Base-by-base conservation (phyloP, 2,888 invertebrate genomes). In the Pecten maximus region DNA sequence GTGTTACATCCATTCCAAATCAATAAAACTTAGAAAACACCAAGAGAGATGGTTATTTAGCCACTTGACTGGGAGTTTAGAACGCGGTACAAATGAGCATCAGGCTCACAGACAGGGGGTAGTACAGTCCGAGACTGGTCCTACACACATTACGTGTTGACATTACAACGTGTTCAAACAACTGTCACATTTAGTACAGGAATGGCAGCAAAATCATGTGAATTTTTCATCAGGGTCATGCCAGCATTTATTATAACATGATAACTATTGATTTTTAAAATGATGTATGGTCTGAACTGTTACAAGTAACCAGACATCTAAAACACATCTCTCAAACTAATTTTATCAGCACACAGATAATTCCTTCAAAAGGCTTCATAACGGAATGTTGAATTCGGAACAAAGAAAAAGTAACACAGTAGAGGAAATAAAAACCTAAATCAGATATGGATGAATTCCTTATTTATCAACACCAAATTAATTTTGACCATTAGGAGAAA, bases 181-280 rank as follows among this genome's bases (percentile, higher is more conserved):
- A 74, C 74, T 74, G 74, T 74, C 74, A 74, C 16, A 35, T 28
- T 74, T 74, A 74, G 74, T 74, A 35, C 74, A 74, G 35, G 74
- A 74, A 74, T 74, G 74, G 28, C 28, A 15, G 35, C 28, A 74
- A 35, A 35, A 74, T 35, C 16, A 35, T 15, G 74, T 74, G 74
- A 74, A 74, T 74, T 74, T 74, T 74, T 28, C 74, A 74, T 74
- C 74, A 74, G 74, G 74, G 74, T 74, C 74, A 74, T 28, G 74
- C 74, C 74, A 74, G 4, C 35, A 74, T 74, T 74, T 74, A 74
- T 74, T 35, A 35, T 35, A 74, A 74, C 74, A 15, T 74, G 74
- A 74, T 35, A 28, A 35, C 28, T 74, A 74, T 74, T 74, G 74
- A 74, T 74, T 74, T n/a, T 74, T 74, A 74, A 74, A 54, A 74